Conservation (phyloP, 2,888 invertebrate genomes). For the Stenolophus ochropezus region DNA sequence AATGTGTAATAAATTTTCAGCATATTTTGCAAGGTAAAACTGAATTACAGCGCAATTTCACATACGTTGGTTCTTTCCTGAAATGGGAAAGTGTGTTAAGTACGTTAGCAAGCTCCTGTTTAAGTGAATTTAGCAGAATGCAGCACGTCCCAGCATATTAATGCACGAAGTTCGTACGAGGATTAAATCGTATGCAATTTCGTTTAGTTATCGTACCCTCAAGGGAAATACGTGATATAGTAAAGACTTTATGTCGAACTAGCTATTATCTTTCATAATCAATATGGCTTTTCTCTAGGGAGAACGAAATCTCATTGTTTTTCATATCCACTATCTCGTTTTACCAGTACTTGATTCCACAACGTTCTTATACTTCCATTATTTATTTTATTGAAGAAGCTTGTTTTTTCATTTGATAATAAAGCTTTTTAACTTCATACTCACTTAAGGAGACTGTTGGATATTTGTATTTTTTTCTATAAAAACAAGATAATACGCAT, state of each 20-base stretch:
- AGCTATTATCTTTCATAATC: slow-evolving; percentile 8
- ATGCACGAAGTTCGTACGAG: slow-evolving; percentile 5
- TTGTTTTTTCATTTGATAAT: too few relatives aligned
- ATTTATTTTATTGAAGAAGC: too few relatives aligned
- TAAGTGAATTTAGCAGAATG: too few relatives aligned
- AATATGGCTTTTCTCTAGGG: background rate
- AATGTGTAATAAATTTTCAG: too few relatives aligned
- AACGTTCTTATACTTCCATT: too few relatives aligned
- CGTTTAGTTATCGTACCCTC: slow-evolving; percentile 3
- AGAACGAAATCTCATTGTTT: background rate
- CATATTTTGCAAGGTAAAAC: too few relatives aligned
- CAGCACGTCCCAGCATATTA: background rate
- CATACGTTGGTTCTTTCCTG: too few relatives aligned
- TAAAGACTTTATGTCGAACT: slow-evolving; percentile 12
- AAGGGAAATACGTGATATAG: slow-evolving; percentile 34
- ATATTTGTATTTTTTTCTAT: background rate
- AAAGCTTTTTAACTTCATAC: background rate
- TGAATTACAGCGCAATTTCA: too few relatives aligned
- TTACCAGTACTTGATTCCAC: too few relatives aligned
- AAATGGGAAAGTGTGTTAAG: too few relatives aligned
- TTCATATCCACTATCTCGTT: too few relatives aligned
- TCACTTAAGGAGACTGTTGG: background rate
- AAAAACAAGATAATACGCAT: background rate
- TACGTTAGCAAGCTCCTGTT: too few relatives aligned
- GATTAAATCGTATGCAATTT: slow-evolving; percentile 17